Evolutionary conservation across 2,113 vertebrate genomes (phyloP), one percentile per base, ranked within the genome.

Genomic region (Hippocampus mohnikei): DNA sequence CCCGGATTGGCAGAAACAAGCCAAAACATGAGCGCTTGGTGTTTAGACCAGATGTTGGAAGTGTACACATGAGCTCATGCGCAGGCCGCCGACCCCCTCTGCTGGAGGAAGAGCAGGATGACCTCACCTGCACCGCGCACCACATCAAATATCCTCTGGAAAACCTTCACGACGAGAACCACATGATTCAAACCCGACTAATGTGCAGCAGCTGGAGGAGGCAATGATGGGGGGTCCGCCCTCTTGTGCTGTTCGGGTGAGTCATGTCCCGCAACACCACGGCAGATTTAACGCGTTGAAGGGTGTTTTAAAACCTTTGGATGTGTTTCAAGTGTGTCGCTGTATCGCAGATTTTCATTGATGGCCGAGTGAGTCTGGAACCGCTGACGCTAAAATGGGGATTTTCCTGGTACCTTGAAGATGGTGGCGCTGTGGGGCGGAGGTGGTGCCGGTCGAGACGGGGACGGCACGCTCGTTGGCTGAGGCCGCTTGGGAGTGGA

Each of bases 81-180:
- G 15, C 5, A 37, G 48, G 48, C 56, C 66, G 5, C 11, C 33
- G 0, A 2, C 29, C 29, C 76, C 88, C 33, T 6, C 33, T 2
- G 5, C 33, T 37, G 82, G 80, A 85, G 76, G 82, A 89, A 90
- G 89, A 91, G 84, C 81, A 85, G 76, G 85, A 91, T 91, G 89
- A 92, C 89, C 86, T 91, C 81, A 91, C 83, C 88, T 92, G 88
- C 88, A 85, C 90, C 72, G 83, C 62, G 75, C 87, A 83, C 27
- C 41, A 90, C 88, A 90, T 91, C 87, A 90, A 88, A 88, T 85
- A 79, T 73, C 72, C 79, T 74, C 84, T 86, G 58, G 58, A 60
- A 60, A 88, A 86, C 85, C 85, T 88, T 81, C 18, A 40, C 52
- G 89, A 91, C 86, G 56, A 84, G 81, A 90, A 80, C 71, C 90